Percentiles rank a stretch among this genome's conserved stretches.
Conservation (phyloP, 2,113 vertebrate genomes). For the Hippopotamus amphibius region DNA sequence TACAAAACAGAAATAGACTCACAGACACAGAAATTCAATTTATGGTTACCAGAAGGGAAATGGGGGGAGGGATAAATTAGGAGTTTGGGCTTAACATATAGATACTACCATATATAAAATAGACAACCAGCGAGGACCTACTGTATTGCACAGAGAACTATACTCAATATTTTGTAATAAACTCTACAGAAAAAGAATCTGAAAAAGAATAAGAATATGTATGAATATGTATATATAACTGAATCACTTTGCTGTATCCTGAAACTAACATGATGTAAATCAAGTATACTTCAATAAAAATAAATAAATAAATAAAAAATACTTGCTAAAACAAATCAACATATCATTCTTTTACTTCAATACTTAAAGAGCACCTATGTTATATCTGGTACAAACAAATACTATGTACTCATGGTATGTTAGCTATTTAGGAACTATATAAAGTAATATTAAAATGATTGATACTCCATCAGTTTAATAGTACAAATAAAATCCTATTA, state of each 20-base stretch:
- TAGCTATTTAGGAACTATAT: neutral
- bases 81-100: neutral
- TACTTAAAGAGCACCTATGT: neutral
- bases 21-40: neutral
- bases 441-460: constrained; percentile 7
- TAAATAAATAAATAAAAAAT: neutral
- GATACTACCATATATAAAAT: neutral
- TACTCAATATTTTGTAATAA: neutral
- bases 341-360: neutral
- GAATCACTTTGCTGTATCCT: neutral
- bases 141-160: neutral
- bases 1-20: neutral
- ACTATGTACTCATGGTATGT: neutral
- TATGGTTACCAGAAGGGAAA: neutral
- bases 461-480: neutral
- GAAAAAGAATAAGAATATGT: neutral
- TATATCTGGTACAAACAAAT: neutral
- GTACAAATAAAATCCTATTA: neutral
- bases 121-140: neutral
- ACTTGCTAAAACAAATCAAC: constrained; percentile 19
- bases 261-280: neutral
- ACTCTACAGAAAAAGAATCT: neutral
- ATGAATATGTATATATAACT: neutral
- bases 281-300: neutral
- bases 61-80: neutral